phyloP scores from a whole-genome alignment of 2,797 vertebrate genomes.

The Anas georgica region DNA sequence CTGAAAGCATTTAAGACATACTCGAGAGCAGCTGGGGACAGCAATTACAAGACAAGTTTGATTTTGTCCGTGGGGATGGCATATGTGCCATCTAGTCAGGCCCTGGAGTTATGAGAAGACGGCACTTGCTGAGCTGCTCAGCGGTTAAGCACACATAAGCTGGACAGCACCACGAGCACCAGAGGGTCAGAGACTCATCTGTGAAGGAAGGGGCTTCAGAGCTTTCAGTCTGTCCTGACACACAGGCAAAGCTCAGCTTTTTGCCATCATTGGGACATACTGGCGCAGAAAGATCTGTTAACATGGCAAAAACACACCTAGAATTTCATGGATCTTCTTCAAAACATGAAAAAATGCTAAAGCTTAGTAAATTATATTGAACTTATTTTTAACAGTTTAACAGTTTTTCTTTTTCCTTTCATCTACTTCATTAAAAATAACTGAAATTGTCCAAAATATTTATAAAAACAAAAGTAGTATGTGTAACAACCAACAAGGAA shows the following conservation, averaged over 20 bases:
- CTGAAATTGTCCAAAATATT: not conserved
- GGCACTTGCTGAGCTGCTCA: rapidly evolving
- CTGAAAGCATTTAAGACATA: not conserved
- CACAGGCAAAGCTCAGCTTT: rapidly evolving
- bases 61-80: not conserved
- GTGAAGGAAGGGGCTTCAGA: not conserved
- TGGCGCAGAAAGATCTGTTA: not conserved
- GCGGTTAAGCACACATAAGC: too few species aligned
- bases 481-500: not conserved
- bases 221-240: not conserved
- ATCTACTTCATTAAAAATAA: not conserved
- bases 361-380: not conserved
- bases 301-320: not conserved
- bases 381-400: not conserved
- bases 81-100: not conserved
- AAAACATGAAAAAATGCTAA: not conserved
- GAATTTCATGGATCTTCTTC: not conserved
- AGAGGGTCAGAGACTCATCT: rapidly evolving
- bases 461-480: not conserved
- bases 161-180: rapidly evolving
- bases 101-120: not conserved
- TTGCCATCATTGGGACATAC: not conserved
- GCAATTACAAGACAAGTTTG: not conserved
- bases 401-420: not conserved
- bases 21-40: not conserved